A percentile compares a stretch with the other conserved stretches of the same genome.
These are phyloP conservation scores for Brevimyrus niger DNA, from an alignment of 2,113 vertebrate genomes.

Conservation along the genomic window DNA sequence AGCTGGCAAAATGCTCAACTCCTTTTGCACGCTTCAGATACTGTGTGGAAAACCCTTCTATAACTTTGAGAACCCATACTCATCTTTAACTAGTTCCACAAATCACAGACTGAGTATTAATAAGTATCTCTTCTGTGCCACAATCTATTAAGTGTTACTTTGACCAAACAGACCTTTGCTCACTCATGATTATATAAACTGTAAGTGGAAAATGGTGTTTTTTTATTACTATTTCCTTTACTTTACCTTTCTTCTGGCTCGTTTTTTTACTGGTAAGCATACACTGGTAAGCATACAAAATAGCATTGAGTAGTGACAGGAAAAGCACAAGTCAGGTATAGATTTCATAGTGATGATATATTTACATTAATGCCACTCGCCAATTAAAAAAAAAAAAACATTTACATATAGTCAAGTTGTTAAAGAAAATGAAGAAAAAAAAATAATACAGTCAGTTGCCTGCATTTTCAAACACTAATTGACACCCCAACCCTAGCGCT, in stretches of 20 bases:
- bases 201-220: neutral
- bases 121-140: neutral
- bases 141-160: neutral
- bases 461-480: neutral
- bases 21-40: neutral
- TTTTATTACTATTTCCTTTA: neutral
- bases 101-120: neutral
- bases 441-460: neutral
- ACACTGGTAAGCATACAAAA: neutral
- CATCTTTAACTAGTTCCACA: neutral
- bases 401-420: neutral
- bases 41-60: neutral
- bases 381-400: neutral
- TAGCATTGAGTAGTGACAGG: neutral
- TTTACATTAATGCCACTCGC: neutral
- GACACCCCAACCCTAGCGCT: neutral
- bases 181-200: neutral
- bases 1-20: neutral
- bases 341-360: neutral
- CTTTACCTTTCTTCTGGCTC: neutral
- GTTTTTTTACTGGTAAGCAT: neutral
- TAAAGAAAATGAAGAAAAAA: neutral
- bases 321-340: neutral
- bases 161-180: neutral
- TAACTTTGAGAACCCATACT: neutral